Evolutionary conservation across 2,797 vertebrate species (phyloP).

Genomic region (Parauchenoglanis punctatus): DNA sequence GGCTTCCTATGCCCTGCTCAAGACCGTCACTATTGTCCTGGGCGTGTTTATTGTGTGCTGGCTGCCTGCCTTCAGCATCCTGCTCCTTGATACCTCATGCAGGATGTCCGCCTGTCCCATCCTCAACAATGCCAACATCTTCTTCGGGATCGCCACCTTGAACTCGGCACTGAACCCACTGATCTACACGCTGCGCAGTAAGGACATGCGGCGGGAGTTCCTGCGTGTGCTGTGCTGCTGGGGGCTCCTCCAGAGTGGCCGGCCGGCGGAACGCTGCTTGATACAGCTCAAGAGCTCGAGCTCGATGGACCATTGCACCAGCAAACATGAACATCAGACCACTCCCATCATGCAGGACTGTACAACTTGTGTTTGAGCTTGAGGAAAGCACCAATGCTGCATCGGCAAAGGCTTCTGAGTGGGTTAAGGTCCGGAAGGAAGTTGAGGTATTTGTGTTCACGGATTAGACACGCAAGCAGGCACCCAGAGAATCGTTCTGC

Average conservation of each 20-base stretch:
- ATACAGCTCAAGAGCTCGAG: conserved; percentile 87
- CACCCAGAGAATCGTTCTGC: neutral
- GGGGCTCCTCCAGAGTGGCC: conserved; percentile 70
- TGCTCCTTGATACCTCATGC: conserved; percentile 87
- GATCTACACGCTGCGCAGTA: conserved; percentile 92
- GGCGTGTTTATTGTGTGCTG: conserved; percentile 94
- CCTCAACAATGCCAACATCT: conserved; percentile 82
- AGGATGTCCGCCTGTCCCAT: conserved; percentile 74
- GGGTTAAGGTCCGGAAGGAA: neutral
- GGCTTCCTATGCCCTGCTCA: conserved; percentile 84
- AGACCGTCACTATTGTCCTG: conserved; percentile 94
- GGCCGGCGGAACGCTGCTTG: conserved; percentile 76
- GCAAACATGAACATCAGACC: conserved; percentile 80
- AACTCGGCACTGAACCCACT: conserved; percentile 94
- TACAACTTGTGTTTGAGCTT: conserved; percentile 85
- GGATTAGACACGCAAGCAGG: neutral
- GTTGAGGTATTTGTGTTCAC: neutral
- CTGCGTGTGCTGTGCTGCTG: conserved; percentile 86
- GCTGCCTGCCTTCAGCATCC: conserved; percentile 89
- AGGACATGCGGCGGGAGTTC: conserved; percentile 92
- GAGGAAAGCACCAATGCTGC: conserved; percentile 14
- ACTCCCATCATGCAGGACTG: conserved; percentile 83
- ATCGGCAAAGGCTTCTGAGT: conserved; percentile 2
- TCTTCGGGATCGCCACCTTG: conserved; percentile 89
- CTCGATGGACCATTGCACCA: conserved; percentile 85